These are phyloP conservation scores for Aleiodes testaceus DNA, from an alignment of 2,888 invertebrate species.

Conservation along the genomic window DNA sequence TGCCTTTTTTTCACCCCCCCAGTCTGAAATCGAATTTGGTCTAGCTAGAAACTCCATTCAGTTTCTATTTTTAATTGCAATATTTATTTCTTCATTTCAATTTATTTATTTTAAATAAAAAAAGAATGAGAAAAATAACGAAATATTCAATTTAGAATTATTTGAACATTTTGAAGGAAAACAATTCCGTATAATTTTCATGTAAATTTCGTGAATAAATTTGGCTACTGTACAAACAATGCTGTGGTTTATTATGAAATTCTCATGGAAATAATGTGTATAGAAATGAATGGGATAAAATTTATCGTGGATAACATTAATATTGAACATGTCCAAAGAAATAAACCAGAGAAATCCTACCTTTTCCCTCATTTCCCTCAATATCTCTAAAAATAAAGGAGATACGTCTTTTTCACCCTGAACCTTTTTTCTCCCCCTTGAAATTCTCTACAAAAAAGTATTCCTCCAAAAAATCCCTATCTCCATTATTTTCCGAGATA, in stretches of 20 bases:
- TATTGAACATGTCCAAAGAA: no score
- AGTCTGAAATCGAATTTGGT: slow-evolving; percentile 17
- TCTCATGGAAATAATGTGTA: neutral
- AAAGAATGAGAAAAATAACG: no score
- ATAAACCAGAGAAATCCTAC: no score
- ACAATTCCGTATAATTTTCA: slow-evolving; percentile 30
- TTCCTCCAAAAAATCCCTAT: no score
- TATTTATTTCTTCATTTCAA: slow-evolving; percentile 24
- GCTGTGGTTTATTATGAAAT: slow-evolving; percentile 2
- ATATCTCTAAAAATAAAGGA: no score
- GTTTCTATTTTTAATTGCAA: slow-evolving; percentile 33
- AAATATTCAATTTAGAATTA: neutral
- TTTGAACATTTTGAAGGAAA: slow-evolving; percentile 5
- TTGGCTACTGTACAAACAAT: no score
- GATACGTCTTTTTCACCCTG: no score
- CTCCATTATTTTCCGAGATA: no score
- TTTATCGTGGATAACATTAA: neutral
- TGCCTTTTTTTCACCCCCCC: neutral
- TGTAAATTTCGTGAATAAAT: slow-evolving; percentile 19
- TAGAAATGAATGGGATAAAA: neutral
- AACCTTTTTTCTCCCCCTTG: no score
- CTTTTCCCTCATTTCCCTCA: no score
- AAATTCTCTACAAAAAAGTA: no score
- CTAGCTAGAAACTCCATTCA: neutral
- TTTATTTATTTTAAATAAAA: neutral